phyloP scores from a whole-genome alignment of 2,113 vertebrate species.

The Archilochus colubris region DNA sequence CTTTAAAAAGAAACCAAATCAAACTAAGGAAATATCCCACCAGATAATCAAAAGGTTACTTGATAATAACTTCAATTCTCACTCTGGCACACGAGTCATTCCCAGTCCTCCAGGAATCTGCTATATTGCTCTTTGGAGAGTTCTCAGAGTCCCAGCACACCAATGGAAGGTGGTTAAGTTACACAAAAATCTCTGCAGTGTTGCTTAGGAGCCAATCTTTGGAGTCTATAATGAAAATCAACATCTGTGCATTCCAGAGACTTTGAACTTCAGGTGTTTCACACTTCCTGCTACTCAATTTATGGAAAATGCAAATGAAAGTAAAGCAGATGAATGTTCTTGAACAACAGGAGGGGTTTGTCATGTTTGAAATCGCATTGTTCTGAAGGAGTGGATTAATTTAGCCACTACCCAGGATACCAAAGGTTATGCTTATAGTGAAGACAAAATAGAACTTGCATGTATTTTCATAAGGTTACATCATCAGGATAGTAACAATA shows the following conservation, averaged over 20 bases:
- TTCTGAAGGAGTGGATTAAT: constrained; percentile 60
- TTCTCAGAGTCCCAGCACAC: constrained; percentile 8
- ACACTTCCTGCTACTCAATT: constrained; percentile 71
- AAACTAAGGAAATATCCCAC: constrained; percentile 2
- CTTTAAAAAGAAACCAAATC: not conserved
- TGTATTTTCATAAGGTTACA: constrained; percentile 42
- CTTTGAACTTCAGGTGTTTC: constrained; percentile 75
- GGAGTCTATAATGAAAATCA: constrained; percentile 34
- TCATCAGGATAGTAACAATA: not conserved
- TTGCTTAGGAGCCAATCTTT: constrained; percentile 37
- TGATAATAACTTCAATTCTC: constrained; percentile 40
- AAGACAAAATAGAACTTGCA: constrained; percentile 36
- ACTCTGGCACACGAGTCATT: not conserved
- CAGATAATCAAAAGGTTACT: constrained; percentile 67
- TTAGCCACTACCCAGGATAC: constrained; percentile 54
- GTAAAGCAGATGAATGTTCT: constrained; percentile 64
- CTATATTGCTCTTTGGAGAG: constrained; percentile 39
- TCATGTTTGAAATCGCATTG: constrained; percentile 34
- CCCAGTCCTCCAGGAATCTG: constrained; percentile 12
- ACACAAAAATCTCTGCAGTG: constrained; percentile 54
- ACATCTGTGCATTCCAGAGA: constrained; percentile 56
- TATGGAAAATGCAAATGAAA: constrained; percentile 72
- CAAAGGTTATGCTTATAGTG: constrained; percentile 55
- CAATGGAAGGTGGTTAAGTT: constrained; percentile 42
- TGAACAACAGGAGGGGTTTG: constrained; percentile 63